Evolutionary conservation across 2,888 invertebrate genomes (phyloP).

Genomic region (Dermolepida albohirtum): DNA sequence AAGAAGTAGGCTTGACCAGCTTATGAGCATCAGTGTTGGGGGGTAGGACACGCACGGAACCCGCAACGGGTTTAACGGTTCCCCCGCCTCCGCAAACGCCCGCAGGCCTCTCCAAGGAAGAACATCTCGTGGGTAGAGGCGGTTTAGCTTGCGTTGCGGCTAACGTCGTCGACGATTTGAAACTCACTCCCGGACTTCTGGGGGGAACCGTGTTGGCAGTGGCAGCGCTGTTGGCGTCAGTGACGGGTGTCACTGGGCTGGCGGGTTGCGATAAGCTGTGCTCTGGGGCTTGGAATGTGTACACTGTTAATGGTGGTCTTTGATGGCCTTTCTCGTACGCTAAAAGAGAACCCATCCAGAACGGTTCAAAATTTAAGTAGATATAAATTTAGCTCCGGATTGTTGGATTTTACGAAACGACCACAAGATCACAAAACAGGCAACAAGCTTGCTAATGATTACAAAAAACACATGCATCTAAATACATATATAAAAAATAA

Average conservation of each 20-base stretch:
- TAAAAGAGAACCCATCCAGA: constrained; percentile 57
- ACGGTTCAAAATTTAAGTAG: background rate
- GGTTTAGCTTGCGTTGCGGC: constrained; percentile 63
- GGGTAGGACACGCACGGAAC: constrained; percentile 63
- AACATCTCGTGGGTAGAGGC: constrained; percentile 83
- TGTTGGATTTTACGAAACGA: too few relatives aligned
- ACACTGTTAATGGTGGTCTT: constrained; percentile 86
- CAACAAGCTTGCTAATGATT: too few relatives aligned
- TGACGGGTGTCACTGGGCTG: constrained; percentile 63
- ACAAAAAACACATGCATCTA: too few relatives aligned
- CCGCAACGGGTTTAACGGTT: constrained; percentile 68
- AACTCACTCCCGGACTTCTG: constrained; percentile 63
- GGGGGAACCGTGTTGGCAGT: constrained; percentile 58
- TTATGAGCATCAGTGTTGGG: constrained; percentile 69
- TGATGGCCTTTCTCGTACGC: constrained; percentile 89
- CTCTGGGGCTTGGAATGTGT: constrained; percentile 87
- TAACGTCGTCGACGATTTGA: constrained; percentile 53
- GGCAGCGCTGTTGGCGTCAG: constrained; percentile 44
- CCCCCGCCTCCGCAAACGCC: constrained; percentile 61
- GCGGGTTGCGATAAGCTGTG: constrained; percentile 69
- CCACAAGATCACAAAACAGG: too few relatives aligned
- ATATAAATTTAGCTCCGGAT: background rate
- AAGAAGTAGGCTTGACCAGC: constrained; percentile 72
- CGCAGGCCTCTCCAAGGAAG: constrained; percentile 85
- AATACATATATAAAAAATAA: too few relatives aligned